Conservation (phyloP, 2,113 vertebrate genomes). For the Stegostoma tigrinum region DNA sequence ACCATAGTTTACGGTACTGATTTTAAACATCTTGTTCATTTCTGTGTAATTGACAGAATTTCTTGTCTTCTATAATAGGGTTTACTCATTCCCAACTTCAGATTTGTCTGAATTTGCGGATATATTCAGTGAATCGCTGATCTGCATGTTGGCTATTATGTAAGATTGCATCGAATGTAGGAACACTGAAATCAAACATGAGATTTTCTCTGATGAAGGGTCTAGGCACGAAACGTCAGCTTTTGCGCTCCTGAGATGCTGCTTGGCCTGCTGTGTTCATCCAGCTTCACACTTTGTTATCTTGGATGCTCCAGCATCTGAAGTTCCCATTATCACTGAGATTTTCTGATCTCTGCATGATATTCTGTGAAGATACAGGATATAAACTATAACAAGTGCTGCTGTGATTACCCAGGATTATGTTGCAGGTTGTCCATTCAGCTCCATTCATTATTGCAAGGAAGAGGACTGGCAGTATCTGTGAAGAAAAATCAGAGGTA, state of each 20-base stretch:
- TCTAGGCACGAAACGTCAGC: too few relatives aligned
- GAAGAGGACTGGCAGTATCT: too few relatives aligned
- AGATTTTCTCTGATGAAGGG: too few relatives aligned
- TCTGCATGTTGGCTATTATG: background rate
- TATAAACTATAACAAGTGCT: background rate
- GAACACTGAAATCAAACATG: background rate
- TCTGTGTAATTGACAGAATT: background rate
- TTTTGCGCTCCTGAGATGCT: too few relatives aligned
- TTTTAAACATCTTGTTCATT: background rate
- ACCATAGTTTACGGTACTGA: background rate
- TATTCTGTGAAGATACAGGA: background rate
- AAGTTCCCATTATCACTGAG: too few relatives aligned
- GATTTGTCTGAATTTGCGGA: background rate
- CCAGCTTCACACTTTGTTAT: too few relatives aligned
- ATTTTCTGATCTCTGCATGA: background rate
- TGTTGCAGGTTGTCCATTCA: background rate
- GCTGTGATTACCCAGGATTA: background rate
- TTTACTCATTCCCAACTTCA: background rate
- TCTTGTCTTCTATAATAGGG: background rate
- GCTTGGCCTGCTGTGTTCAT: too few relatives aligned
- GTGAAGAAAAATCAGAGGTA: too few relatives aligned
- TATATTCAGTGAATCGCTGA: background rate
- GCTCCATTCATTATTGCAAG: background rate
- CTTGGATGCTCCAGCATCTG: too few relatives aligned
- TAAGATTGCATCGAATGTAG: background rate